Evolutionary conservation across 2,113 vertebrate species (phyloP).

Genomic region (Archilochus colubris): DNA sequence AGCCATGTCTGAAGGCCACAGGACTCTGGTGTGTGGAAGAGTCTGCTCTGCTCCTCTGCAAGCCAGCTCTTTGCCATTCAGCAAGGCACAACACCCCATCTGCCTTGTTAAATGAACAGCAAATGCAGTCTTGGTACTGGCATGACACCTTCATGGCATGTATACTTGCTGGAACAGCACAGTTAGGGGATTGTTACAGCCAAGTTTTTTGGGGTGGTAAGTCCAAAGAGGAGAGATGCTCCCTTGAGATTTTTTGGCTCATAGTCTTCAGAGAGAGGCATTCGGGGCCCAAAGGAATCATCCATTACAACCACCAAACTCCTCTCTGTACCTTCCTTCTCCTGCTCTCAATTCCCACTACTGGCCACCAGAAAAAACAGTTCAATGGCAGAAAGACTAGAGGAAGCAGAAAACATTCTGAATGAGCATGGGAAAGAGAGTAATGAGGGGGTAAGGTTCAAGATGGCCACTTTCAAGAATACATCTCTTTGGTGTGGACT

Average conservation of each 20-base stretch:
- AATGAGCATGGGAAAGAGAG: neutral
- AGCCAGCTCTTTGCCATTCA: neutral
- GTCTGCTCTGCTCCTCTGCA: neutral
- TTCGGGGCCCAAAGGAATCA: neutral
- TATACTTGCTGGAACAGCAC: neutral
- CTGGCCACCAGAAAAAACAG: neutral
- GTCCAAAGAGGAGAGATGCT: neutral
- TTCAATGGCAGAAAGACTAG: neutral
- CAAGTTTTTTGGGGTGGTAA: neutral
- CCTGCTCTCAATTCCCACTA: neutral
- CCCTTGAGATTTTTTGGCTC: neutral
- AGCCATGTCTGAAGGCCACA: neutral
- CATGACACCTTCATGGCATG: neutral
- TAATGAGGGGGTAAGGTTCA: neutral
- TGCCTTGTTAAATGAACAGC: neutral
- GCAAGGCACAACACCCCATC: neutral
- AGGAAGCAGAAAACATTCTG: neutral
- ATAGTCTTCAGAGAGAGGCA: neutral
- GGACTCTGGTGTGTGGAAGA: neutral
- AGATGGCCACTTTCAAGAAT: neutral
- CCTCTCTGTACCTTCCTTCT: conserved; percentile 28
- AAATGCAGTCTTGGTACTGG: neutral
- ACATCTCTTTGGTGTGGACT: neutral
- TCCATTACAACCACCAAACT: conserved; percentile 14
- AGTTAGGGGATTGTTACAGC: neutral